phyloP scores from a whole-genome alignment of 2,797 vertebrate species.

The Bufotes viridis region DNA sequence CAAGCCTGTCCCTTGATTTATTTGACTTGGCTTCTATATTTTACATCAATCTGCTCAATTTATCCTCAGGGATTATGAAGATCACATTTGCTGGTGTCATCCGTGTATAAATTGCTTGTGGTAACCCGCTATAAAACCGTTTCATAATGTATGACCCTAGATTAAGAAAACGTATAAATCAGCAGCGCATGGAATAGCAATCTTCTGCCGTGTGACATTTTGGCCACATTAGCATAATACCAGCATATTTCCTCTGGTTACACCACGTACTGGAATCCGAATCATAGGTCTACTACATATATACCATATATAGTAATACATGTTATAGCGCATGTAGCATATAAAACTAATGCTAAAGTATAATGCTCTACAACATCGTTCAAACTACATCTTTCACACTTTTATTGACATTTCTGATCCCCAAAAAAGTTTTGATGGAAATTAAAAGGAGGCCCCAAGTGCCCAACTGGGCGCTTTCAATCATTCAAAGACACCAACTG shows the following conservation, averaged over 20 bases:
- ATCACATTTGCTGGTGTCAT: slow-evolving; percentile 21
- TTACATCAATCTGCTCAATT: slow-evolving; percentile 10
- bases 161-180: slow-evolving; percentile 11
- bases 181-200: neutral
- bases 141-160: slow-evolving; percentile 33
- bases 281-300: neutral
- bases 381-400: no score
- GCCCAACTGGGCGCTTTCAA: no score
- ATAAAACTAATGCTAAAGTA: no score
- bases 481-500: no score
- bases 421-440: no score
- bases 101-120: slow-evolving; percentile 20
- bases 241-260: neutral
- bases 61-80: slow-evolving; percentile 6
- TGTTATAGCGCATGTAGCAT: no score
- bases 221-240: neutral
- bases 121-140: slow-evolving; percentile 10
- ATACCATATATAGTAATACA: neutral
- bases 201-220: neutral
- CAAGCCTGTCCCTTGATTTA: neutral
- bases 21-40: neutral
- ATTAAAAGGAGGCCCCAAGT: no score
- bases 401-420: no score
- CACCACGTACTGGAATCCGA: no score
- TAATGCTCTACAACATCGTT: no score